Evolutionary conservation across 2,113 vertebrate genomes (phyloP), one percentile per base, ranked within the genome.

Genomic region (Catharus fuscescens): DNA sequence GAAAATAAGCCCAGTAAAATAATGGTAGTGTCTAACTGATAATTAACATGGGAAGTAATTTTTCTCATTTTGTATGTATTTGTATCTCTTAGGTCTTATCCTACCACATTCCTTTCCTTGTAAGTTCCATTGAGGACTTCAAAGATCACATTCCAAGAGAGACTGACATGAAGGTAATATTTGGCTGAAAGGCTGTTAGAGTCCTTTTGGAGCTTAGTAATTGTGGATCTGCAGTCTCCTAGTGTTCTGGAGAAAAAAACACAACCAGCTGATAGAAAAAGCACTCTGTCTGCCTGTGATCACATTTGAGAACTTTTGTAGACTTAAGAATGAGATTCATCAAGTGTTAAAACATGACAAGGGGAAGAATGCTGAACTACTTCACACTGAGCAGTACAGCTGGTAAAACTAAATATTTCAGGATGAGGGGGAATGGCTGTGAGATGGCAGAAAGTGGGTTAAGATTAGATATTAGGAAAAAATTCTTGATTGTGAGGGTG

Each of bases 121-220:
- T 99, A 96, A 99, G 99, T 97, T 99, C 99, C 38, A 99, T 99
- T 53, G 99, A 99, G 95, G 99, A 99, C 93, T 99, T 99, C 90
- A 99, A 99, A 96, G 99, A 99, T 97, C 99, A 99, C 98, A 99
- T 99, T 98, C 99, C 99, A 95, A 98, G 99, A 91, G 99, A 99
- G 96, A 99, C 99, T 2, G 99, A 99, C 97, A 99, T 99, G 99
- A 99, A 99, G 99, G 99, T 99, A 98, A 95, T 44, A 59, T 60
- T 81, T 76, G 87, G 32, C 74, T 57, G 5, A 42, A 36, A 34
- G 47, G 11, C 12, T 59, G 65, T 15, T 13, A 9, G 59, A 54
- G 20, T 67, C 0, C 1, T 71, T 92, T 45, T 74, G 32, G 70
- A 92, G 8, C 14, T 53, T 40, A 59, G 12, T 36, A 29, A 11